Conservation (phyloP, 2,113 vertebrate species). For the Phasianus colchicus region DNA sequence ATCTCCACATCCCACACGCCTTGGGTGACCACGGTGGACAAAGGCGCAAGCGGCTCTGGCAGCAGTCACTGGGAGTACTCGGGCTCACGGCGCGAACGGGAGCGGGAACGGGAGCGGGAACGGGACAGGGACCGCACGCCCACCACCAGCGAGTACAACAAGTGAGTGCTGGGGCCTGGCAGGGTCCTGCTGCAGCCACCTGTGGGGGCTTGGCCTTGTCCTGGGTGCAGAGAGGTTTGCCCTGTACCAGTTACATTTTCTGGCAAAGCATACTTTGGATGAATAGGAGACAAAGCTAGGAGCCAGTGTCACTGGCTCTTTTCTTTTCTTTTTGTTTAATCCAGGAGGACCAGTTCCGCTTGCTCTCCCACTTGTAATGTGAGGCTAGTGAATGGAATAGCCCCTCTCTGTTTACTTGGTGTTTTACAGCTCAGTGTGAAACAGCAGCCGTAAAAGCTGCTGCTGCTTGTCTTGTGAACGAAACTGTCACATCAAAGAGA, state of each 20-base stretch:
- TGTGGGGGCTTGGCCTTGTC: background rate
- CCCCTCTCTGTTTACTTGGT: conserved; percentile 11
- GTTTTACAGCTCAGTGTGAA: conserved; percentile 1
- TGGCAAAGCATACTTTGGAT: background rate
- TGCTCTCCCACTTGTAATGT: background rate
- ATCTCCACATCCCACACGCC: conserved; percentile 73
- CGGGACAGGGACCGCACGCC: conserved; percentile 62
- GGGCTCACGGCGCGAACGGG: conserved; percentile 58
- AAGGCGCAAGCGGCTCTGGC: conserved; percentile 59
- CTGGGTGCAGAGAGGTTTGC: accelerated
- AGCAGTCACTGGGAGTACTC: conserved; percentile 76
- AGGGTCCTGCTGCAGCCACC: background rate
- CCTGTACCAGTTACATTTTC: background rate
- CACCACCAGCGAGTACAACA: conserved; percentile 73
- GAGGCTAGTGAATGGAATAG: background rate
- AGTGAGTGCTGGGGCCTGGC: conserved; percentile 2
- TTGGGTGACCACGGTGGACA: conserved; percentile 74
- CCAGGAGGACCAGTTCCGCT: conserved; percentile 46
- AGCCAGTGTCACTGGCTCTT: background rate
- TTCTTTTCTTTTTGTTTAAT: background rate
- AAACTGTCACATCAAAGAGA: conserved; percentile 22
- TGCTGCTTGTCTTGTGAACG: conserved; percentile 5
- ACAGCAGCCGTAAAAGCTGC: background rate
- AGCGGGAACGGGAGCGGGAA: conserved; percentile 54
- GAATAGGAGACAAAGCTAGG: background rate